Base-by-base conservation (phyloP, 2,797 vertebrate species). In the Sebastolobus alascanus region DNA sequence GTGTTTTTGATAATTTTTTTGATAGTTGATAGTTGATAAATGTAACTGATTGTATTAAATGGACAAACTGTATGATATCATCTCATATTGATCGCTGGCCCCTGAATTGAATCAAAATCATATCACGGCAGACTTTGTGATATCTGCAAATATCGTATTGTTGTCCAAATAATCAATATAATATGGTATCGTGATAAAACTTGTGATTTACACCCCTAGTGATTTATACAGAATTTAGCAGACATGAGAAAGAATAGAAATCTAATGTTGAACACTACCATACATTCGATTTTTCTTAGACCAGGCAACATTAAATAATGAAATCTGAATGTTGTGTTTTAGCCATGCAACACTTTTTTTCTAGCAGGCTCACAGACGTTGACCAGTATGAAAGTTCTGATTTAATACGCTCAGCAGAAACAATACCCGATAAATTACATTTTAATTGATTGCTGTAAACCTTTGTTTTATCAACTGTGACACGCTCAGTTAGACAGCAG, bases 391-490 rank as follows among this genome's bases (percentile, higher is more conserved):
- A 73, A 72, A 79, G n/a, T 61, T 87, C 14, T 61, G 58, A 76
- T 82, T 84, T 83, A 72, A 86, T 72, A 31, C 7, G 22, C 75
- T 74, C 38, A 65, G 66, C 33, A 84, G 52, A 83, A 79, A 82
- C 68, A 85, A 84, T 69, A 58, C 7, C 66, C 63, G 46, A 81
- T 82, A 88, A 87, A 90, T 84, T 70, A 78, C 13, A 55, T 35
- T 84, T 84, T 80, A 89, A 90, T 64, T 77, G 82, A 85, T 75
- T 66, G 83, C 82, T 78, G 74, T 86, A 91, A 93, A 90, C 87
- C 68, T 84, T 83, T 84, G 68, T 91, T 90, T 90, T 86, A 92
- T 86, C 78, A 92, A 83, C 87, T 61, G 77, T 1, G 75, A 71
- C 84, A 89, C 13, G 77, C 84, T 87, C 75, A 68, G 82, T 90